Evolutionary conservation across 2,797 vertebrate genomes (phyloP).

Genomic region (Sebastes hubbsi): DNA sequence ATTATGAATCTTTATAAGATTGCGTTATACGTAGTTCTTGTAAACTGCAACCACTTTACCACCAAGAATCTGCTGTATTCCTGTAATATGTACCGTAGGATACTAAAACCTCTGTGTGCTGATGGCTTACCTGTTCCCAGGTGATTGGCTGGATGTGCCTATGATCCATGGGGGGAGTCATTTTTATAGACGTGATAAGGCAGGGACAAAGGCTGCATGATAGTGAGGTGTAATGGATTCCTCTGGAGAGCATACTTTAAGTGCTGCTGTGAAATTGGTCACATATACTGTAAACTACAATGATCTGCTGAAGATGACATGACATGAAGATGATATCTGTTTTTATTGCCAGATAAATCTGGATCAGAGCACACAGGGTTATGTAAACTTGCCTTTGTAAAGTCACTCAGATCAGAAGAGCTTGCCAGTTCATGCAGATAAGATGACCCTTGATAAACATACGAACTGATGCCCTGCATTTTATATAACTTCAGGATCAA

Average conservation of each 20-base stretch:
- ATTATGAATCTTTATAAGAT: background rate
- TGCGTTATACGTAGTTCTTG: background rate
- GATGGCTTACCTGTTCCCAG: slow-evolving; percentile 16
- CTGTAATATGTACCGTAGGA: background rate
- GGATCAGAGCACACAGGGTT: background rate
- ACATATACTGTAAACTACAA: background rate
- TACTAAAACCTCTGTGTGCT: background rate
- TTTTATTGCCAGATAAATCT: slow-evolving; percentile 27
- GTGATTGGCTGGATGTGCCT: background rate
- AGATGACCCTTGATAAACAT: background rate
- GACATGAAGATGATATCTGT: background rate
- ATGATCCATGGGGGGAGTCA: background rate
- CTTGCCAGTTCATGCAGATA: background rate
- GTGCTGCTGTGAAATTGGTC: background rate
- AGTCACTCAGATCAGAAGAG: background rate
- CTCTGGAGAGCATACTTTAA: background rate
- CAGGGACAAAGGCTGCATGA: slow-evolving; percentile 26
- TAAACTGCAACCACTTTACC: background rate
- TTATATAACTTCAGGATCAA: background rate
- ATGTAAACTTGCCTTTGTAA: background rate
- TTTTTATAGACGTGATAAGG: slow-evolving; percentile 44
- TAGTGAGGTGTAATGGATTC: background rate
- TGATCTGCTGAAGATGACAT: background rate
- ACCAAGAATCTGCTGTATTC: background rate
- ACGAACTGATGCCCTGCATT: background rate